Base-by-base conservation (phyloP, 2,797 vertebrate species). In the Danio choprae region DNA sequence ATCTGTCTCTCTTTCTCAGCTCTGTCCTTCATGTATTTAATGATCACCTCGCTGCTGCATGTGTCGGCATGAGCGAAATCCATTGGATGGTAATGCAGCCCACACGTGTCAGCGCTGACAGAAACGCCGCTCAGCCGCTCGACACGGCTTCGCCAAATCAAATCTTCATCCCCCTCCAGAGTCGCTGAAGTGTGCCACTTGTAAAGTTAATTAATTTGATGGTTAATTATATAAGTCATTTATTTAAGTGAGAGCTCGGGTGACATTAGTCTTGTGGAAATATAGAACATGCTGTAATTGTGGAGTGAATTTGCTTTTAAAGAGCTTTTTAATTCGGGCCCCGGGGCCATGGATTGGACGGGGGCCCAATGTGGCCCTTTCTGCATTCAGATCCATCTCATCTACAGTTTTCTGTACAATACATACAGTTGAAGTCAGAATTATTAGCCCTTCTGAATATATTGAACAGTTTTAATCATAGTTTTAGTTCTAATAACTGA, bases 151-250 rank as follows among this genome's bases (percentile, higher is more conserved):
- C 67, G 18, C 4, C 38, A 18, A 73, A 55, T 64, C 65, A 69
- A 58, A 62, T 80, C 70, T 51, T 77, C 74, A 51, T 63, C 53
- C 69, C 77, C 76, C 83, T 85, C 46, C 79, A 72, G 82, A 80
- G 73, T 56, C 81, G 36, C 64, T 80, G 82, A 85, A 83, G 80
- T 87, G 72, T 87, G 85, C 84, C 84, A 82, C 74, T 87, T 78
- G 77, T 87, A 64, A 85, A 85, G 80, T 87, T 87, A 87, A 87
- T 87, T 87, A 85, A 87, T 87, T 87, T 79, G 79, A 76, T 68
- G 72, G 73, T 87, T 87, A 87, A 87, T 87, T 87, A 85, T 85
- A 84, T 87, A 82, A 85, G 69, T 85, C 84, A 84, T 87, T 85
- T 87, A 85, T 87, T 87, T 82, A 87, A 87, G 82, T 29, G 72